These are phyloP conservation scores for Palaemon carinicauda DNA, from an alignment of 1,140 invertebrate genomes.

Conservation along the genomic window DNA sequence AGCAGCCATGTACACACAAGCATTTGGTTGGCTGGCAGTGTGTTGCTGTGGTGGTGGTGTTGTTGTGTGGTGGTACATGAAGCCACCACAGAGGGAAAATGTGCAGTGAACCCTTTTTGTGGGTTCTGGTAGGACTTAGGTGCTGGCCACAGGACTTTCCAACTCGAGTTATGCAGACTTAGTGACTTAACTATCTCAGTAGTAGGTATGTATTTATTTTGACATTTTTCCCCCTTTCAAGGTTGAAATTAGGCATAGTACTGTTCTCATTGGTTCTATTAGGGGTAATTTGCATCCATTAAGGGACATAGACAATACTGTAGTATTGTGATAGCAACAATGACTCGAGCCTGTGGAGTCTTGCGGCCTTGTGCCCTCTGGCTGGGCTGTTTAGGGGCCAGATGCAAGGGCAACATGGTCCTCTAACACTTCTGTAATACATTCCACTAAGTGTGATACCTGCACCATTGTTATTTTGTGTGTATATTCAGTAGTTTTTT, in stretches of 20 bases:
- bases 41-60: slow-evolving; percentile 37
- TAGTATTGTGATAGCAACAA: too few species aligned
- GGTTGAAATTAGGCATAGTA: too few species aligned
- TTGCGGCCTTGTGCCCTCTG: slow-evolving; percentile 22
- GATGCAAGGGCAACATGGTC: slow-evolving; percentile 32
- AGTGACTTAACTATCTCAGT: neutral
- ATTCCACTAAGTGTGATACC: slow-evolving; percentile 54
- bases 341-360: slow-evolving; percentile 16
- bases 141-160: slow-evolving; percentile 32
- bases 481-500: slow-evolving; percentile 55
- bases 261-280: neutral
- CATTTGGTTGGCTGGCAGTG: slow-evolving; percentile 48
- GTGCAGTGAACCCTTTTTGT: slow-evolving; percentile 34
- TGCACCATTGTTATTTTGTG: slow-evolving; percentile 56
- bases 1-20: slow-evolving; percentile 39
- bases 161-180: neutral
- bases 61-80: slow-evolving; percentile 35
- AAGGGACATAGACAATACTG: neutral
- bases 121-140: slow-evolving; percentile 40
- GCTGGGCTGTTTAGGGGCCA: slow-evolving; percentile 43
- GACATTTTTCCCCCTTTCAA: too few species aligned
- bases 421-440: slow-evolving; percentile 56
- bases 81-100: slow-evolving; percentile 30
- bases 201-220: neutral
- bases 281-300: neutral